Conservation (phyloP, 2,113 vertebrate species). For the Sigmodon hispidus region DNA sequence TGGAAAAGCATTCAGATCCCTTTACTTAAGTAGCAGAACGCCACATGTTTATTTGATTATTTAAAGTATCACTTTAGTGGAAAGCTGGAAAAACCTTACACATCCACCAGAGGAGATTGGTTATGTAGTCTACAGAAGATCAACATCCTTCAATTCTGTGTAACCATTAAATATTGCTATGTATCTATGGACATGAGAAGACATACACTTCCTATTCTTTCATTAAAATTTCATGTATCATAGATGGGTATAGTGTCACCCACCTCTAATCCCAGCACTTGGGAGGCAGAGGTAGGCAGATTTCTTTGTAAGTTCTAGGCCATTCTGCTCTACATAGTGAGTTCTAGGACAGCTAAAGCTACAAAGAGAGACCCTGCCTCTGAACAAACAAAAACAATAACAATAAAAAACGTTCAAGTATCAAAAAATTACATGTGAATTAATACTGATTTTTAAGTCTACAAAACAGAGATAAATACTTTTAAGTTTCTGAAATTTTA, state of each 20-base stretch:
- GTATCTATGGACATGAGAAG: background rate
- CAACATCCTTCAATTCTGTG: background rate
- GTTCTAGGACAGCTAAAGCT: background rate
- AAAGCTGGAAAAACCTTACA: background rate
- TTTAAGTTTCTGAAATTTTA: background rate
- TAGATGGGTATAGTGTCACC: background rate
- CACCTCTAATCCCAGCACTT: background rate
- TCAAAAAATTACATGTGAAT: background rate
- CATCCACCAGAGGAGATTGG: background rate
- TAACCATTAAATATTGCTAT: background rate
- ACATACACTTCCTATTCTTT: background rate
- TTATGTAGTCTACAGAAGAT: background rate
- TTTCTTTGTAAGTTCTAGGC: background rate
- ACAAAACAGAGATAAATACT: background rate
- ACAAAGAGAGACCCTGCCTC: background rate
- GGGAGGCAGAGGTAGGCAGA: background rate
- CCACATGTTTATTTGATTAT: background rate
- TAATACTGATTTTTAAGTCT: background rate
- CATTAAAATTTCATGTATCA: background rate
- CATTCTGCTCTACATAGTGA: background rate
- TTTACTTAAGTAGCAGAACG: background rate
- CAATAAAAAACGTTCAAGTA: background rate
- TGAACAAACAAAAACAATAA: background rate
- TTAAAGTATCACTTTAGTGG: background rate
- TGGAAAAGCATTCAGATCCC: background rate